Conservation (phyloP, 1,140 invertebrate genomes). For the Zeugodacus cucurbitae region DNA sequence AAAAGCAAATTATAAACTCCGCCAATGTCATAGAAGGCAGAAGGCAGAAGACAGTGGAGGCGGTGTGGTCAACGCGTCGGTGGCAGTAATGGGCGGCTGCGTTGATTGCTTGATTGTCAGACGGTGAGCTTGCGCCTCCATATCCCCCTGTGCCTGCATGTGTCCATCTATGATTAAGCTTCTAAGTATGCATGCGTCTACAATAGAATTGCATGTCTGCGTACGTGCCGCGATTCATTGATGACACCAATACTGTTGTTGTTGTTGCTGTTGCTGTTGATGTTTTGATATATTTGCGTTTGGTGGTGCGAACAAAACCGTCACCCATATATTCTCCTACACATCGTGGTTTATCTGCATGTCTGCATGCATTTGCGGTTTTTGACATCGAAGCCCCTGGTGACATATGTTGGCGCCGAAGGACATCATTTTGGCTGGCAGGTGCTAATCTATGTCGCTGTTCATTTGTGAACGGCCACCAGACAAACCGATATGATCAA, state of each 20-base stretch:
- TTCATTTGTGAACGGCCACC: background rate
- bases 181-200: background rate
- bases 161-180: background rate
- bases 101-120: constrained; percentile 35
- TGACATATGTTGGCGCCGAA: constrained; percentile 2
- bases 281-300: background rate
- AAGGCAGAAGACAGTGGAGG: background rate
- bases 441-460: background rate
- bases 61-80: constrained; percentile 20
- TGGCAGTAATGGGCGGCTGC: constrained; percentile 24
- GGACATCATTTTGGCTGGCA: background rate
- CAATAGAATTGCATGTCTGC: background rate
- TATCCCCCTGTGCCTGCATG: background rate
- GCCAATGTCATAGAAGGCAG: constrained; percentile 5
- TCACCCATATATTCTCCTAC: background rate
- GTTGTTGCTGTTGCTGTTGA: background rate
- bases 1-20: background rate
- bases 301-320: background rate
- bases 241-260: background rate
- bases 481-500: background rate
- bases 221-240: constrained; percentile 10
- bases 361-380: background rate
- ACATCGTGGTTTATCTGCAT: background rate
- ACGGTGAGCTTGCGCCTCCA: background rate
- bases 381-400: background rate